Percentiles rank a stretch among this genome's conserved stretches.
These are phyloP conservation scores for Naja naja DNA, from an alignment of 2,113 vertebrate genomes.

Conservation along the genomic window DNA sequence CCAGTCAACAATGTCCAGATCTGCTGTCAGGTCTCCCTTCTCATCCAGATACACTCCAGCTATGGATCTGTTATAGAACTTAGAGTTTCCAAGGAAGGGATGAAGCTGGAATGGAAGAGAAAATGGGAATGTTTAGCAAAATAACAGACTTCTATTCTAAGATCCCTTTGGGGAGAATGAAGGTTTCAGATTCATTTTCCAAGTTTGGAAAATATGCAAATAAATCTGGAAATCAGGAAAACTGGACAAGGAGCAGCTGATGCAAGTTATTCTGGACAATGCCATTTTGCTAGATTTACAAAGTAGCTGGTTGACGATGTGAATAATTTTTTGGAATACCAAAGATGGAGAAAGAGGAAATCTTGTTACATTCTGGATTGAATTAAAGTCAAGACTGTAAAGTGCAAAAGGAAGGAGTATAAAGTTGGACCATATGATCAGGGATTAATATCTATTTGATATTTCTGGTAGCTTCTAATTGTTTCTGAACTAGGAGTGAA, in stretches of 20 bases:
- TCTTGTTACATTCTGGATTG: too few species aligned
- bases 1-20: neutral
- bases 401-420: too few species aligned
- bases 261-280: neutral
- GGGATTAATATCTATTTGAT: too few species aligned
- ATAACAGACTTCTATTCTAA: neutral
- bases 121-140: neutral
- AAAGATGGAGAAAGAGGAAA: neutral
- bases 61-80: neutral
- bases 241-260: neutral
- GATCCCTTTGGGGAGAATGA: neutral
- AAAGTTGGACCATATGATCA: too few species aligned
- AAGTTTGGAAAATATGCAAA: neutral
- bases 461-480: too few species aligned
- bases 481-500: too few species aligned
- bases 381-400: too few species aligned
- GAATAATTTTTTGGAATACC: neutral
- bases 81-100: neutral
- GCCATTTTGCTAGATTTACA: neutral
- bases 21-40: neutral
- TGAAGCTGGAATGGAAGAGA: neutral
- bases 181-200: neutral
- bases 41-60: neutral
- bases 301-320: neutral
- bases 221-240: neutral